These are phyloP conservation scores for Leptodactylus fallax DNA, from an alignment of 2,797 vertebrate genomes.

Conservation along the genomic window DNA sequence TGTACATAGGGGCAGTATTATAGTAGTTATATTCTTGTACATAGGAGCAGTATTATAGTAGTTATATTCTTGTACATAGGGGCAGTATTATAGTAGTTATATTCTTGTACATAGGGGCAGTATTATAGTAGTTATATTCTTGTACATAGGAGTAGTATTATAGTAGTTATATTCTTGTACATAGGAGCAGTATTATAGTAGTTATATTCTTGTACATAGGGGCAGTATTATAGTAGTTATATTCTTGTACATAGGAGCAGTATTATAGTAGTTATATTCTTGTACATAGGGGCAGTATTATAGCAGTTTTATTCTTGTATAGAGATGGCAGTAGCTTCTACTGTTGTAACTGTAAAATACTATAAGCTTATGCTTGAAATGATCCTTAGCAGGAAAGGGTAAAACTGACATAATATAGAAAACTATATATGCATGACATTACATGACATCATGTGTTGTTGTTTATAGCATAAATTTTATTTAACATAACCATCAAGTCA, in stretches of 20 bases:
- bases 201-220: constrained; percentile 8
- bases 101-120: background rate
- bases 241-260: background rate
- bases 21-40: background rate
- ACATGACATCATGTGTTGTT: too few species aligned
- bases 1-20: too few species aligned
- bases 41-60: background rate
- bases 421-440: too few species aligned
- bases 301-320: background rate
- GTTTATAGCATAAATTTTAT: too few species aligned
- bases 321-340: too few species aligned
- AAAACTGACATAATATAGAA: too few species aligned
- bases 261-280: background rate
- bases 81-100: background rate
- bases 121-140: background rate
- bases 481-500: too few species aligned
- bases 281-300: background rate
- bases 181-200: background rate
- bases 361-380: too few species aligned
- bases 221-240: background rate
- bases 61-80: too few species aligned
- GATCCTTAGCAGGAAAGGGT: too few species aligned
- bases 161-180: background rate
- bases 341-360: too few species aligned
- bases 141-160: background rate